Evolutionary conservation across 2,888 invertebrate genomes (phyloP), one percentile per base, ranked within the genome.

Genomic region (Pammene fasciana): DNA sequence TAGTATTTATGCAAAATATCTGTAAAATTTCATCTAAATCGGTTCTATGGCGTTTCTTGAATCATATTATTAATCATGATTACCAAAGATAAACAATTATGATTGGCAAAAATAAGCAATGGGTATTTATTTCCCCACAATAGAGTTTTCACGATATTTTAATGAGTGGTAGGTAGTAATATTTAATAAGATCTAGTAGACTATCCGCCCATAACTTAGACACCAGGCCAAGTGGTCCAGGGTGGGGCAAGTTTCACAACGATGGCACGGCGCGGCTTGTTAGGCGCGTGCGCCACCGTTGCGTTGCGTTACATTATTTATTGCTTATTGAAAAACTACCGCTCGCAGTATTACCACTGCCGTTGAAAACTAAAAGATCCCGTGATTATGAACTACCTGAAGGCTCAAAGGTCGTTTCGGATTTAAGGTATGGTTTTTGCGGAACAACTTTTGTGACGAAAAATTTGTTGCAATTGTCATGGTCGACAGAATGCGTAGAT

Each of bases 251-350:
- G 83, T 90, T 91, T 88, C 90, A 85, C 89, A 90, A 91, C 90
- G 90, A 89, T 88, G 89, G 87, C 86, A 84, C 89, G 88, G 81
- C 85, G 80, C 83, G 79, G 82, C 89, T 91, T 87, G 90, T 90
- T 91, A 90, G 83, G 87, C 86, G 89, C 89, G 86, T 84, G 75
- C 81, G 87, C 89, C 88, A 86, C 90, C 84, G 87, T 88, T 89
- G 87, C 87, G 83, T 86, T 87, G 85, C 82, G 77, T 79, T 81
- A 82, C 87, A 86, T 90, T 91, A 91, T 92, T 92, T 92, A 92
- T 91, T 89, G 89, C 90, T 88, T 90, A 92, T 92, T 90, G 91
- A 91, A 90, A 91, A 90, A 91, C 89, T 86, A 84, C 84, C 86
- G 82, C 85, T 85, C 81, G 77, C 81, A 77, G 78, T 78, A 81